Base-by-base conservation (phyloP, 2,113 vertebrate species). In the Balaeniceps rex region DNA sequence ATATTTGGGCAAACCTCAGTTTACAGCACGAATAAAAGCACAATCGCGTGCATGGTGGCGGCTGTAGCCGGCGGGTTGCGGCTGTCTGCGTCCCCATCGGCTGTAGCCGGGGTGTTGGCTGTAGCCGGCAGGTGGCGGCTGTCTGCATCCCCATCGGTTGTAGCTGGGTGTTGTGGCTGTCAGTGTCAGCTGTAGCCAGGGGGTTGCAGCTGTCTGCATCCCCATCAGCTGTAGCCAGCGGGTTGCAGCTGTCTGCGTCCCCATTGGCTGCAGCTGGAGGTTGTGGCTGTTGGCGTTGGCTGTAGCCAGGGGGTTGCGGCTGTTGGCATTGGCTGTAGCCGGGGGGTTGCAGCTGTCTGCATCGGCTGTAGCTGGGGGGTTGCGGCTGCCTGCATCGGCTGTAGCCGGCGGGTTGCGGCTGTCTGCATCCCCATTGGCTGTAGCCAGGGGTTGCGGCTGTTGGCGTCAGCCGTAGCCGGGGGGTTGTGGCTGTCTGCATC, bases 11-110 rank as follows among this genome's bases (percentile, higher is more conserved):
- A 66, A 76, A 76, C 23, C 4, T 29, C 0, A 1, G 23, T 7
- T 33, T 34, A 18, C 40, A 38, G 70, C 34, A 2, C 0, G 5
- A 33, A 28, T 11, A 14, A 14, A 38, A 47, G 12, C 26, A 4
- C 15, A 19, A 15, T 5, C 49, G 22, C 1, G 10, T 5, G 31
- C 0, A 6, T 1, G 36, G 36, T 14, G 1, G 7, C 5, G 13
- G 7, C 24, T 15, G 58, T 19, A 49, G 44, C 57, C 40, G 6
- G 23, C 6, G 31, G 33, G 21, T 8, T n/a, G 17, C 2, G 21
- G 38, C 31, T 13, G 10, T 34, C 4, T 2, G 36, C 3, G 10
- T 16, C 60, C 12, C 4, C 2, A 5, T 19, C 3, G 3, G 8
- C 60, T 42, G 51, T 34, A 42, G n/a, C n/a, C 4, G 2, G 19